These are phyloP conservation scores for Rattus norvegicus DNA, from an alignment of 2,113 vertebrate species.

Conservation along the genomic window GRCr8 NC_086025.1:20645501-20646000, in stretches of 20 bases:
- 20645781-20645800: neutral
- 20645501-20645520: neutral
- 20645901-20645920: neutral
- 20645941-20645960: neutral
- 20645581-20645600: conserved; percentile 68
- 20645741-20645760: conserved; percentile 28
- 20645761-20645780: neutral
- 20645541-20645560: conserved; percentile 56
- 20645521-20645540: conserved; percentile 54
- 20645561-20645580: conserved; percentile 67
- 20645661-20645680: conserved; percentile 39
- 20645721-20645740: neutral
- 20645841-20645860: neutral
- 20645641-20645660: conserved; percentile 8
- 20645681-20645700: conserved; percentile 14
- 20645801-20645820: neutral
- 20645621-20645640: conserved; percentile 5
- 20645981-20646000: neutral
- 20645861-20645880: neutral
- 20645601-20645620: conserved; percentile 34
- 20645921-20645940: neutral
- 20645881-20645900: neutral
- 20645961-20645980: neutral
- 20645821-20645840: neutral
- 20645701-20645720: conserved; percentile 56